A percentile compares a stretch with the other conserved stretches of the same genome.
Conservation (phyloP, 2,888 invertebrate genomes). For the Pristionchus exspectatus region DNA sequence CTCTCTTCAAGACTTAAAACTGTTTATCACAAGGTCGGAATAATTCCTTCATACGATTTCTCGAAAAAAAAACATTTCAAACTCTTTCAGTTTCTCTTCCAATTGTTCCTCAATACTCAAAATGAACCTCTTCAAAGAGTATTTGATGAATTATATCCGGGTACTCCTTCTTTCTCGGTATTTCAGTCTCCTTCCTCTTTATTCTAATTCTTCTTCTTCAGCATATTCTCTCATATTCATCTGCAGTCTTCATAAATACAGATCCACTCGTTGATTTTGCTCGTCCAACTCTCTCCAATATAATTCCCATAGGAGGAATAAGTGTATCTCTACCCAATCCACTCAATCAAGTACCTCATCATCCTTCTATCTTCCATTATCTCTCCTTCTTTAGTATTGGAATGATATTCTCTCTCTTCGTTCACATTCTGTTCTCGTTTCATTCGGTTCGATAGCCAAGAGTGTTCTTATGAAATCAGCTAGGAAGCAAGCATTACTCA, state of each 20-base stretch:
- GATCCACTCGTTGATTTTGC: slow-evolving; percentile 34
- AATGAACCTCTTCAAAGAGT: neutral
- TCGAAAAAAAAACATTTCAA: neutral
- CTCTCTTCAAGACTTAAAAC: neutral
- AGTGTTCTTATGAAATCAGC: slow-evolving; percentile 13
- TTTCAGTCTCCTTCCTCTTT: neutral
- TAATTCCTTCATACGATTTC: neutral
- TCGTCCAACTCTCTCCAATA: slow-evolving; percentile 1
- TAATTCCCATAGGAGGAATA: slow-evolving; percentile 41
- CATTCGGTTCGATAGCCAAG: slow-evolving; percentile 37
- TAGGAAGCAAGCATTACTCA: slow-evolving; percentile 7
- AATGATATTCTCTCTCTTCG: neutral
- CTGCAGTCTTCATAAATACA: slow-evolving; percentile 21
- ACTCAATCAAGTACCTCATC: slow-evolving; percentile 9
- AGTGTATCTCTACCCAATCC: neutral
- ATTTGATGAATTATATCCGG: slow-evolving; percentile 29
- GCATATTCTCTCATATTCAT: neutral
- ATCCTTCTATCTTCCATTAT: neutral
- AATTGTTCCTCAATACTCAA: neutral
- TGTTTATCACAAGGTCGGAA: neutral
- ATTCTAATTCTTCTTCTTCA: neutral
- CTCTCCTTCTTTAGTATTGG: neutral
- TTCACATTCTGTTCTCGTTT: neutral
- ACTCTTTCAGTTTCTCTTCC: slow-evolving; percentile 4
- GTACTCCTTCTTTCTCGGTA: slow-evolving; percentile 11